Evolutionary conservation across 2,113 vertebrate genomes (phyloP).

Genomic region (Chascanopsetta lugubris): DNA sequence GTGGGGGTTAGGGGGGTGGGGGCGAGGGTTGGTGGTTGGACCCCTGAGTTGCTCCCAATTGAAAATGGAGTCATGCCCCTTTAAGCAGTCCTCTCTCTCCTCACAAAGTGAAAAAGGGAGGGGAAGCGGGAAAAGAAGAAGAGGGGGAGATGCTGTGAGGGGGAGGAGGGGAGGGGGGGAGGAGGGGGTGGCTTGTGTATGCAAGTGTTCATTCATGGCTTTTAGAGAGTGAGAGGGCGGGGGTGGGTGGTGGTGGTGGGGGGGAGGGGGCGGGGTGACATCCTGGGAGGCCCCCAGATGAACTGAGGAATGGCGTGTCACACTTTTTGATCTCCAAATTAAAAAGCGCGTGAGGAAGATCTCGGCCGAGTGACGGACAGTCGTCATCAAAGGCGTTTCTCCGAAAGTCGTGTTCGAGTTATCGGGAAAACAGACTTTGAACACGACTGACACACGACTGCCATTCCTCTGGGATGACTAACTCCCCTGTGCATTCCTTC

Average conservation of each 20-base stretch:
- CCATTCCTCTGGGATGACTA: conserved; percentile 33
- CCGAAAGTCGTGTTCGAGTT: conserved; percentile 34
- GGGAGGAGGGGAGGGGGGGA: conserved; percentile 34
- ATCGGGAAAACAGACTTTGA: conserved; percentile 21
- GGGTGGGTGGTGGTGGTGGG: too few relatives aligned
- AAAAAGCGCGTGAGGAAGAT: conserved; percentile 53
- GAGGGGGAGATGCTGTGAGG: conserved; percentile 55
- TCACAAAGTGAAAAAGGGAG: conserved; percentile 78
- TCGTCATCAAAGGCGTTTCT: conserved; percentile 21
- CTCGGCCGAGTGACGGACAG: conserved; percentile 42
- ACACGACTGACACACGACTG: conserved; percentile 11
- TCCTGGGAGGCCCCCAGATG: conserved; percentile 66
- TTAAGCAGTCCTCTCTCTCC: conserved; percentile 87
- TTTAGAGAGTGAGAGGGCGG: too few relatives aligned
- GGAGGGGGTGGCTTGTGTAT: conserved; percentile 52
- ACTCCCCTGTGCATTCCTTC: conserved; percentile 27
- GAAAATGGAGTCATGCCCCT: conserved; percentile 87
- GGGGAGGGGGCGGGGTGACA: conserved; percentile 37
- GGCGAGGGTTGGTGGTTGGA: conserved; percentile 75
- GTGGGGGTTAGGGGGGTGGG: too few relatives aligned
- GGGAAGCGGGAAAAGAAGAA: conserved; percentile 71
- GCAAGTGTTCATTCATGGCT: conserved; percentile 74
- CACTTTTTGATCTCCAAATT: conserved; percentile 81
- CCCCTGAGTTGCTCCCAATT: conserved; percentile 83
- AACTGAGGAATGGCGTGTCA: conserved; percentile 66